Percentiles rank a stretch among this genome's conserved stretches.
Evolutionary conservation across 2,797 vertebrate species (phyloP).

Genomic region (Rhinophrynus dorsalis): DNA sequence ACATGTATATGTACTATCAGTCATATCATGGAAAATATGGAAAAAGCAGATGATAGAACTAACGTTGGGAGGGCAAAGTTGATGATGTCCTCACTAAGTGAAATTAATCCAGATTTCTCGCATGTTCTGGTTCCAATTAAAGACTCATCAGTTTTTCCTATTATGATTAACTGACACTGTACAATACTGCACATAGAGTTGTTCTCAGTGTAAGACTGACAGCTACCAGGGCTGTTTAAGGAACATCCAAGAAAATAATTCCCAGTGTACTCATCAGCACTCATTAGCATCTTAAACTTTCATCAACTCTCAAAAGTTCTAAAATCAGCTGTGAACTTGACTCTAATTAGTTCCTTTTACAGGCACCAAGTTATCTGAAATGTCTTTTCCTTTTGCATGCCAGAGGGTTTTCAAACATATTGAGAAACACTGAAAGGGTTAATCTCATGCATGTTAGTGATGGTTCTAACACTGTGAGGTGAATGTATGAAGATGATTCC

Average conservation of each 20-base stretch:
- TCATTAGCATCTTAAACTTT: slow-evolving; percentile 47
- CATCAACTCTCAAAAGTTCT: slow-evolving; percentile 37
- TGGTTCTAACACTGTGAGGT: no score
- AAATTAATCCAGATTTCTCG: slow-evolving; percentile 28
- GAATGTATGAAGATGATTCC: no score
- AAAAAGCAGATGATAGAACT: no score
- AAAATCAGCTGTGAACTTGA: slow-evolving; percentile 39
- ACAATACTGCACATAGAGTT: no score
- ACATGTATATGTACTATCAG: no score
- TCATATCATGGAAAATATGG: no score
- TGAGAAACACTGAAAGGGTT: no score
- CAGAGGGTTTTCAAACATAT: no score
- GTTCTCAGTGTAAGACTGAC: slow-evolving; percentile 18
- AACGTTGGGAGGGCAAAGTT: not conserved
- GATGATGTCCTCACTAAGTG: not conserved
- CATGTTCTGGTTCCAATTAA: slow-evolving; percentile 31
- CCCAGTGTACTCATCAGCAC: slow-evolving; percentile 39
- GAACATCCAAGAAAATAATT: slow-evolving; percentile 9
- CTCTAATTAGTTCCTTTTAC: slow-evolving; percentile 42
- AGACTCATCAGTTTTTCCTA: slow-evolving; percentile 19
- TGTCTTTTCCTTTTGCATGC: slow-evolving; percentile 26
- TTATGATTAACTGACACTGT: slow-evolving; percentile 36
- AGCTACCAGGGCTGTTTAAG: slow-evolving; percentile 18
- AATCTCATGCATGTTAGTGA: no score
- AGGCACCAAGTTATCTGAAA: slow-evolving; percentile 26